phyloP scores from a whole-genome alignment of 2,113 vertebrate genomes.

The Falcunculus frontatus region DNA sequence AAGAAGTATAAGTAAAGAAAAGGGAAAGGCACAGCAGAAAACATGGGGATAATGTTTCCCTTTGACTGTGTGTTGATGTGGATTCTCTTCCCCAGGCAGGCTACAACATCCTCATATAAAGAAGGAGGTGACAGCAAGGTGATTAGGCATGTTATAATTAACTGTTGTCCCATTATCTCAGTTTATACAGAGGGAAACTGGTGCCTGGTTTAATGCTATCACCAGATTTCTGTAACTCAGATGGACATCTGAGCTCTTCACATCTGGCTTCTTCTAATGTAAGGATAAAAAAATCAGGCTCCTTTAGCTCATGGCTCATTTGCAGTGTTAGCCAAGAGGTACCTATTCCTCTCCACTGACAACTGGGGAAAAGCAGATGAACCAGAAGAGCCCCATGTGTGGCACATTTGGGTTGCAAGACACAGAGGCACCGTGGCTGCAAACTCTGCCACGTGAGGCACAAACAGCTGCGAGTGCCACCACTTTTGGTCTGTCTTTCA shows the following conservation, averaged over 20 bases:
- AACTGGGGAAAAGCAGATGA: background rate
- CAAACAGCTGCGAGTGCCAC: fast-evolving
- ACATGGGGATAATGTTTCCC: fast-evolving
- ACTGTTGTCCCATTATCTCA: background rate
- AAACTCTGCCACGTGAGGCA: background rate
- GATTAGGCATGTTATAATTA: background rate
- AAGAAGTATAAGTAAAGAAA: background rate
- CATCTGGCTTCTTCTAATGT: background rate
- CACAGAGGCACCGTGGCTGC: fast-evolving
- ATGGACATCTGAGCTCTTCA: background rate
- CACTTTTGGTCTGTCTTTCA: background rate
- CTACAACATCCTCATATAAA: background rate
- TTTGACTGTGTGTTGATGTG: fast-evolving
- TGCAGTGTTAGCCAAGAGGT: background rate
- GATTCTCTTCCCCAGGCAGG: background rate
- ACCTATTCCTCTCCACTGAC: background rate
- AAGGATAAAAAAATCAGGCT: background rate
- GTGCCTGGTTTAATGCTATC: background rate
- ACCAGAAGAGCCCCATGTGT: fast-evolving
- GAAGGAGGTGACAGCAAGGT: background rate
- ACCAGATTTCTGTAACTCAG: background rate
- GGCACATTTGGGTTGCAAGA: fast-evolving
- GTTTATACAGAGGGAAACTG: background rate
- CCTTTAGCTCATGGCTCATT: background rate
- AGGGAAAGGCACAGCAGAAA: background rate